Percentiles rank a stretch among this genome's conserved stretches.
Evolutionary conservation across 2,797 vertebrate genomes (phyloP).

Genomic region (Denticeps clupeoides): DNA sequence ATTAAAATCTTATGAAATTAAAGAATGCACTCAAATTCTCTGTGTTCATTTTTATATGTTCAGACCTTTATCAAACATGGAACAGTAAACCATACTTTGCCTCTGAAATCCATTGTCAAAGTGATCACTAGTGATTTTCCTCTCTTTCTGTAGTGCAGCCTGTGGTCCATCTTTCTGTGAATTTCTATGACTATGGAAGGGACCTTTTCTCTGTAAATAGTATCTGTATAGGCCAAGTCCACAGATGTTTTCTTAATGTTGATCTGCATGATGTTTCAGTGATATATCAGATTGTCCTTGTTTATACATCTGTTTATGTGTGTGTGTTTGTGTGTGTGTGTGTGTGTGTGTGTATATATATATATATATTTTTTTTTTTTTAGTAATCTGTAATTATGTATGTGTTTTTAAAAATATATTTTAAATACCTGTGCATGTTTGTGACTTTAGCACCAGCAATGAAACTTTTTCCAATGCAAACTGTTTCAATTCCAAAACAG

Average conservation of each 20-base stretch:
- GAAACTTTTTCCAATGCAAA: background rate
- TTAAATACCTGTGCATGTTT: constrained; percentile 60
- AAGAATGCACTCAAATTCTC: constrained; percentile 8
- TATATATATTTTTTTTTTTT: too few relatives aligned
- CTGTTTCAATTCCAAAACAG: too few relatives aligned
- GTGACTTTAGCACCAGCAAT: constrained; percentile 27
- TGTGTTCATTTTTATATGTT: constrained; percentile 11
- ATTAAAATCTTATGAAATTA: constrained; percentile 7
- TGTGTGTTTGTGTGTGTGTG: constrained; percentile 65
- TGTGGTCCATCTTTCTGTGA: constrained; percentile 44
- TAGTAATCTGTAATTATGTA: constrained; percentile 68
- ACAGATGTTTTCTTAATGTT: constrained; percentile 39
- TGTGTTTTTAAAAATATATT: constrained; percentile 63
- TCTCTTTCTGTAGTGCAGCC: constrained; percentile 31
- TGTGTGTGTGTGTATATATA: constrained; percentile 62
- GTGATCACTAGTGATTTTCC: background rate
- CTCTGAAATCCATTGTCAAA: background rate
- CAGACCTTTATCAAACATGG: background rate
- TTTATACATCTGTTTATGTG: constrained; percentile 60
- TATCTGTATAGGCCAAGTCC: constrained; percentile 37
- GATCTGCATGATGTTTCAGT: constrained; percentile 54
- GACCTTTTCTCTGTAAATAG: constrained; percentile 49
- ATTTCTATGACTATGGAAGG: constrained; percentile 54
- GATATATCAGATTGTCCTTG: constrained; percentile 55
- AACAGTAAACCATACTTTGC: background rate